Base-by-base conservation (phyloP, 1,140 invertebrate genomes). In the Xylocopa sonorina region DNA sequence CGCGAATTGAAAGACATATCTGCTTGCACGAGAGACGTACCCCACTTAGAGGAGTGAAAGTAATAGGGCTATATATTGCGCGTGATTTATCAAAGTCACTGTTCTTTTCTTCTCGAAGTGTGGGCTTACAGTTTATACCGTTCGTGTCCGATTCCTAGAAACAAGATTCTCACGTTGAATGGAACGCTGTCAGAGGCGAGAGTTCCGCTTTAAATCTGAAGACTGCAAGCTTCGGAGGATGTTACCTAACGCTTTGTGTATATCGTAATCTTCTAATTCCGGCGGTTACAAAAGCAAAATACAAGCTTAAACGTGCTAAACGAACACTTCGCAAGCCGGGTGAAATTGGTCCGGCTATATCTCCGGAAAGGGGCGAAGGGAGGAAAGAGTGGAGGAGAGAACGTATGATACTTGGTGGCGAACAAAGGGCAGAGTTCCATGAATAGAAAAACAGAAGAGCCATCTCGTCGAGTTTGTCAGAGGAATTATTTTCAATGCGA, bases 201-300 rank as follows among this genome's bases (percentile, higher is more conserved):
- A 1, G 32, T 74, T 74, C 46, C 29, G n/a, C 58, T 74, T 74
- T 63, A 74, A 74, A 74, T 74, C 46, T 1, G 48, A 64, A 24
- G 18, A 21, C 48, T 0, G 18, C 32, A 41, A 43, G 43, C 32
- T 29, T 38, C 21, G 18, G 7, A 53, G 46, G 24, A 24, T 41
- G 29, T 16, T 24, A 50, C 5, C n/a, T 43, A n/a, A 0, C 29
- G 41, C 21, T 1, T 4, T 9, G 10, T 38, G 6, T 48, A 32
- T 24, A 60, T 24, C 29, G 3, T 27, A 21, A 24, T 16, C 12
- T 41, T 53, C 60, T 53, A 53, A 53, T 64, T 29, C 29, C 10
- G 10, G 10, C 18, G 18, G n/a, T 34, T 50, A 32, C 9, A 51
- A 41, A 60, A 16, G 12, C 10, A 18, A 3, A 41, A 62, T 27